Percentiles rank a stretch among this genome's conserved stretches.
These are phyloP conservation scores for Neodon shergylaensis DNA, from an alignment of 2,113 vertebrate genomes.

Conservation along the genomic window DNA sequence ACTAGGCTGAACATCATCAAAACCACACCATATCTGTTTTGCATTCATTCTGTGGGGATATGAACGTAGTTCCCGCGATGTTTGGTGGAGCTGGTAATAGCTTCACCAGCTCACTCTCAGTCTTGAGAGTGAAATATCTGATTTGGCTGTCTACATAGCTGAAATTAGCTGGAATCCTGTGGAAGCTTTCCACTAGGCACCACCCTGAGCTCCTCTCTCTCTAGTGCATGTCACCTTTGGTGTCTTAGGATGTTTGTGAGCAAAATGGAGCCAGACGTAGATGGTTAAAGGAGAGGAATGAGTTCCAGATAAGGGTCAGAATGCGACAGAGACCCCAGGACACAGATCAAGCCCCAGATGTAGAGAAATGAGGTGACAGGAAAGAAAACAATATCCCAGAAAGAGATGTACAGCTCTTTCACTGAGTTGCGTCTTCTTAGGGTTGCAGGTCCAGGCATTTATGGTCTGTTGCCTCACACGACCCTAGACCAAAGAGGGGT, in stretches of 20 bases:
- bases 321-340: neutral
- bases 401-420: accelerated
- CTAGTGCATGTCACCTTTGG: accelerated
- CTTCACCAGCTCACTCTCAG: accelerated
- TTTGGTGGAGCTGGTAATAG: neutral
- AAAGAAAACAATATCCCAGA: neutral
- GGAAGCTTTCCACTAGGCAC: too few species aligned
- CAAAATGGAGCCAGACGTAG: neutral
- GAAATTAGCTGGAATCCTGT: too few species aligned
- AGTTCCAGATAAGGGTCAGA: neutral
- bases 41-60: neutral
- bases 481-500: too few species aligned
- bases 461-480: too few species aligned
- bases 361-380: neutral
- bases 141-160: too few species aligned
- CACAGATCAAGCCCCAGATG: neutral
- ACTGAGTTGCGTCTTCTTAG: neutral
- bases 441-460: neutral
- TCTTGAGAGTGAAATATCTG: too few species aligned
- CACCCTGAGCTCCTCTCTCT: neutral
- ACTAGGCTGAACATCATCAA: neutral
- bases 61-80: neutral
- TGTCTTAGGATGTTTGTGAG: neutral
- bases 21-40: neutral
- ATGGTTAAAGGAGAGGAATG: neutral